Conservation (phyloP, 2,113 vertebrate genomes). For the Ailuropoda melanoleuca region DNA sequence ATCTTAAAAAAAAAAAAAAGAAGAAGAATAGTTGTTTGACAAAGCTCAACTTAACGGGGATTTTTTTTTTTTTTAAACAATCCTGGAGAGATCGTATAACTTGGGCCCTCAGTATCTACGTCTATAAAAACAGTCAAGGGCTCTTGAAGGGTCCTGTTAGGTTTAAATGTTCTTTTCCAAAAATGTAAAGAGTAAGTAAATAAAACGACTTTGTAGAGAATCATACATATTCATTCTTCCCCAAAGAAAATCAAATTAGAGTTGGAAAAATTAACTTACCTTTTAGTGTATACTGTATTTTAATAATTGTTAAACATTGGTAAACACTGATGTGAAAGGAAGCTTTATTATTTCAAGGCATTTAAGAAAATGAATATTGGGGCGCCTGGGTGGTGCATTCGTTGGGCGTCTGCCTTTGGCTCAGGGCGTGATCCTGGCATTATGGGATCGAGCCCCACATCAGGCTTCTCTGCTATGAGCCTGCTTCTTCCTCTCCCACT, state of each 20-base stretch:
- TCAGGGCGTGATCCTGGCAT: no score
- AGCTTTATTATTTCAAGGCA: neutral
- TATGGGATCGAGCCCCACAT: no score
- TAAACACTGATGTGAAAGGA: neutral
- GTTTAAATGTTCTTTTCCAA: neutral
- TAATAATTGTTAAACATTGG: constrained; percentile 14
- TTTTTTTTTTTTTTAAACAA: neutral
- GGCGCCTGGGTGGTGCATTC: no score
- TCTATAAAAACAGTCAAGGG: neutral
- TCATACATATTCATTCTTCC: neutral
- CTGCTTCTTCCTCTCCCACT: no score
- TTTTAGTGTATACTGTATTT: constrained; percentile 10
- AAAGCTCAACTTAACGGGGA: neutral
- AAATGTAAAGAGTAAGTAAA: neutral
- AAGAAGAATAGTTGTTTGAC: constrained; percentile 12
- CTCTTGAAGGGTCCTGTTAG: neutral
- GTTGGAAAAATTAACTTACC: neutral
- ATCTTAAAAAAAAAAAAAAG: no score
- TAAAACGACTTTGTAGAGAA: neutral
- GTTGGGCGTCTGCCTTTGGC: no score
- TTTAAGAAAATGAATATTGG: neutral
- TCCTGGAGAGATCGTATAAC: neutral
- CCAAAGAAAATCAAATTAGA: constrained; percentile 33
- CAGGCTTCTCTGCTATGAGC: no score
- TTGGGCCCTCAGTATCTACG: neutral